Evolutionary conservation across 2,888 invertebrate genomes (phyloP).

Genomic region (Calephelis perditalis): DNA sequence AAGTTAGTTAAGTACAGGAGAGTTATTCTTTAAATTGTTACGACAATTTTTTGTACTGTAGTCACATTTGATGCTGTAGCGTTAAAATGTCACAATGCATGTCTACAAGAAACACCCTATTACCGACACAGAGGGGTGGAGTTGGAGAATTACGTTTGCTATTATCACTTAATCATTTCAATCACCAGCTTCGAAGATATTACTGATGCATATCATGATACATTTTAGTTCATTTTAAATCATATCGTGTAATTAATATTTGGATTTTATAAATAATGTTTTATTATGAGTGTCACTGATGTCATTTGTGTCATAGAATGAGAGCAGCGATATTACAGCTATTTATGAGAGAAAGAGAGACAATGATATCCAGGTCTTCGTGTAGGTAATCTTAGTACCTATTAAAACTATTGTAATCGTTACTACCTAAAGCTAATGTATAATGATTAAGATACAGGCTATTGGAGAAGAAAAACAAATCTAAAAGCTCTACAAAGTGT

Average conservation of each 20-base stretch:
- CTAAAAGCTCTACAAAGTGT: not conserved
- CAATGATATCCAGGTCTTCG: not conserved
- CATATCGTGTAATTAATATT: not conserved
- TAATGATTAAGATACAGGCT: no score
- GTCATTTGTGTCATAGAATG: constrained; percentile 3
- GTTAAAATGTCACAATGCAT: constrained; percentile 8
- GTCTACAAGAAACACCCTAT: constrained; percentile 10
- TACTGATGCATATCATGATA: not conserved
- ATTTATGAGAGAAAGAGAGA: constrained; percentile 1
- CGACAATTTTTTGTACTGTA: not conserved
- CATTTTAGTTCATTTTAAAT: not conserved
- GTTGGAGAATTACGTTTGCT: not conserved
- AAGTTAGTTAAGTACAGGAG: no score
- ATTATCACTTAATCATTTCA: not conserved
- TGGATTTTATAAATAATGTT: constrained; percentile 1
- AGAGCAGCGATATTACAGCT: not conserved
- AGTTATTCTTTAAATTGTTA: not conserved
- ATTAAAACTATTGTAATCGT: not conserved
- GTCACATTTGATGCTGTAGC: not conserved
- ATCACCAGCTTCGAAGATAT: not conserved
- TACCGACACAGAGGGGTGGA: constrained; percentile 3
- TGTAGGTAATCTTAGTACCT: constrained; percentile 7
- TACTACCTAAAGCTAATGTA: no score
- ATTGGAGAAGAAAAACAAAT: no score
- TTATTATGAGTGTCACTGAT: not conserved